Evolutionary conservation across 1,140 invertebrate species (phyloP), one percentile per base, ranked within the genome.

Genomic region (Streblospio benedicti): DNA sequence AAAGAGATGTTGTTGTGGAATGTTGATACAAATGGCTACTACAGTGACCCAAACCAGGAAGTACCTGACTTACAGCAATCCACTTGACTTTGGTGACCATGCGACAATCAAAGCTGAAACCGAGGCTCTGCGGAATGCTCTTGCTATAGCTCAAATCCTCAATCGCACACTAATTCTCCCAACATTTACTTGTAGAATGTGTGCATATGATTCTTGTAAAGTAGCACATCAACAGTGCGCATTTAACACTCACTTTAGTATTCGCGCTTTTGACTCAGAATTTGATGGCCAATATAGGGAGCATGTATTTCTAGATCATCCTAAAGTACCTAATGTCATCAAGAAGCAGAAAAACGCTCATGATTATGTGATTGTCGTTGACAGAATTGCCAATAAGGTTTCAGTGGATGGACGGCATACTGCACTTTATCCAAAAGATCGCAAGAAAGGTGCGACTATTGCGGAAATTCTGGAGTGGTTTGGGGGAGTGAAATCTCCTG

Each of bases 301-400:
- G 35, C 60, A 49, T 49, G 28, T 32, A 0, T 62, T 62, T 25
- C 45, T 62, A 32, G 28, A 50, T n/a, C 43, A 62, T 41, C 60
- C 60, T 9, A 25, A 41, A 5, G 55, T 62, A 18, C 43, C 55
- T n/a, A n/a, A n/a, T n/a, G n/a, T n/a, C n/a, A n/a, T n/a, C n/a
- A n/a, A n/a, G n/a, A n/a, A n/a, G n/a, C n/a, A n/a, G n/a, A n/a
- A n/a, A n/a, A n/a, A n/a, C n/a, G n/a, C n/a, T n/a, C n/a, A n/a
- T n/a, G n/a, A n/a, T n/a, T n/a, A n/a, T n/a, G n/a, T n/a, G n/a
- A n/a, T n/a, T n/a, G n/a, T n/a, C n/a, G n/a, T n/a, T n/a, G n/a
- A n/a, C n/a, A n/a, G n/a, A n/a, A n/a, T n/a, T n/a, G n/a, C n/a
- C n/a, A n/a, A n/a, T n/a, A n/a, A n/a, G n/a, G n/a, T n/a, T n/a